Evolutionary conservation across 2,113 vertebrate species (phyloP), one percentile per base, ranked within the genome.

Genomic region (Amblyornis subalaris): DNA sequence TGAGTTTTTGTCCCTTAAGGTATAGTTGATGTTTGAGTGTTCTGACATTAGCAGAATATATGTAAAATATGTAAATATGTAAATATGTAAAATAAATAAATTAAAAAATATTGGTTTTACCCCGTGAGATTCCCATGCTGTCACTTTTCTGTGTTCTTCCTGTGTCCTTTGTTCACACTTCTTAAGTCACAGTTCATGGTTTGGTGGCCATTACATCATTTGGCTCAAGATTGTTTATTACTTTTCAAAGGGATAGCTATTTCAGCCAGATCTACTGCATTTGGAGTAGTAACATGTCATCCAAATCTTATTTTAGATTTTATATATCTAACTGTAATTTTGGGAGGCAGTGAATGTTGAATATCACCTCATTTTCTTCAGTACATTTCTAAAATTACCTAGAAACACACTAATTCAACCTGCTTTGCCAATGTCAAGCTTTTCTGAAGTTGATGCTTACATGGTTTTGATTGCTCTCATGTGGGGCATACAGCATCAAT

Each of bases 401-500:
- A 13, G n/a, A 31, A 93, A 57, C 33, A 8, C 31, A 6, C 17
- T 42, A 25, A 84, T 72, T 75, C 78, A 79, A 69, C 35, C 38
- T 67, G 19, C 19, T 64, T 50, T 88, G 17, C 7, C 0, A 0
- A 4, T 28, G 11, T 66, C 44, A 40, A 44, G 21, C 5, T 28
- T 17, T 65, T 64, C 44, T 80, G 29, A 65, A 73, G n/a, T 24
- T 44, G 29, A 33, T 38, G 20, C 48, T 75, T 78, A 7, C 12
- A 6, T 70, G 38, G 7, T 45, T 79, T 85, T 42, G 25, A 82
- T 40, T 75, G 17, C 25, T 60, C 7, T 44, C 18, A 33, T 80
- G 7, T 58, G 12, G 7, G 20, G 29, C 55, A 54, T 48, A 51
- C 12, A 64, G 1, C 31, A 61, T 72, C 14, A 21, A 1, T 65